phyloP scores from a whole-genome alignment of 2,797 vertebrate genomes.

The Thalassophryne amazonica region DNA sequence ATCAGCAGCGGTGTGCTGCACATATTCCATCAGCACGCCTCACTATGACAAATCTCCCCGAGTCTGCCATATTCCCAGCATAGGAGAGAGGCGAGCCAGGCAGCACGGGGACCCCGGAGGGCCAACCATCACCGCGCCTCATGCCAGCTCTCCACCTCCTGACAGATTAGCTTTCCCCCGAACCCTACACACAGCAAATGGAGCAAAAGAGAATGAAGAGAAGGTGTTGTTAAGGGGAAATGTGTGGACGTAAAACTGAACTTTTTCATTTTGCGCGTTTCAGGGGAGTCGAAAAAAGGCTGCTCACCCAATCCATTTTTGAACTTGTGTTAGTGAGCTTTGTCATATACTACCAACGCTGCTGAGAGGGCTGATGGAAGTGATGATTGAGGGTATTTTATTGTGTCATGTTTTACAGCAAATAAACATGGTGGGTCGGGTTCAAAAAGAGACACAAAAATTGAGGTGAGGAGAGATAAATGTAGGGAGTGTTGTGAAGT shows the following conservation, averaged over 20 bases:
- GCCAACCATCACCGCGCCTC: slow-evolving; percentile 54
- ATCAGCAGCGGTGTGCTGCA: slow-evolving; percentile 68
- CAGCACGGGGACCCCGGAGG: slow-evolving; percentile 61
- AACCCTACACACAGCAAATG: slow-evolving; percentile 53
- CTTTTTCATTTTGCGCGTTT: slow-evolving; percentile 33
- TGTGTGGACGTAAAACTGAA: slow-evolving; percentile 38
- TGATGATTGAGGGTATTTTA: slow-evolving; percentile 17
- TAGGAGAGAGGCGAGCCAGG: slow-evolving; percentile 52
- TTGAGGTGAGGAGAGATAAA: slow-evolving; percentile 22
- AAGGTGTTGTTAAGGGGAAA: slow-evolving; percentile 27
- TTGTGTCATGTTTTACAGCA: slow-evolving; percentile 6
- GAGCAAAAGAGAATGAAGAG: slow-evolving; percentile 48
- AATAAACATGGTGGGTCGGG: slow-evolving; percentile 20
- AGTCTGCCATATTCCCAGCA: slow-evolving; percentile 69
- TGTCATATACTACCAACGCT: not conserved
- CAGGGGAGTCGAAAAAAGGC: slow-evolving; percentile 31
- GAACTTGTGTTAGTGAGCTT: slow-evolving; percentile 16
- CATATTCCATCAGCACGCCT: slow-evolving; percentile 74
- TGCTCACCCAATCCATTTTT: slow-evolving; percentile 12
- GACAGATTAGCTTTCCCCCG: slow-evolving; percentile 68
- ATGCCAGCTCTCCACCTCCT: slow-evolving; percentile 52
- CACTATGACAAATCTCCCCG: slow-evolving; percentile 77
- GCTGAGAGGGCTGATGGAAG: slow-evolving; percentile 1
- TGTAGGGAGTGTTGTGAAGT: slow-evolving; percentile 28
- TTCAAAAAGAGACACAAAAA: slow-evolving; percentile 10